Percentiles rank a stretch among this genome's conserved stretches.
Conservation (phyloP, 1,140 invertebrate genomes). For the Prorops nasuta region DNA sequence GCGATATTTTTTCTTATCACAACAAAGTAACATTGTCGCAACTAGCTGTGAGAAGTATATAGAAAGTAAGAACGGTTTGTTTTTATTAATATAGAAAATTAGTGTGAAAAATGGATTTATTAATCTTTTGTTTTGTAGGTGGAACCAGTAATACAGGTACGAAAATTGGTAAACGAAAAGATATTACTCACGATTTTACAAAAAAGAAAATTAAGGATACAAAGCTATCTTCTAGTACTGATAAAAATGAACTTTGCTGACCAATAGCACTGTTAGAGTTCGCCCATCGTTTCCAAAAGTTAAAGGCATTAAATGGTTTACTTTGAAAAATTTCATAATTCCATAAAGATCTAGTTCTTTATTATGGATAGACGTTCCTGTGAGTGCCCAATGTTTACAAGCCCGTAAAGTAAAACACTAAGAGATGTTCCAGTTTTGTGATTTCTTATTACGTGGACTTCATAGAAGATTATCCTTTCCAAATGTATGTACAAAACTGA, state of each 20-base stretch:
- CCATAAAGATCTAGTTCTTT: constrained; percentile 87
- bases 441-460: constrained; percentile 90
- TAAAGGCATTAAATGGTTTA: constrained; percentile 82
- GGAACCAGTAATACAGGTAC: not conserved
- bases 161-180: constrained; percentile 8
- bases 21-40: too few relatives aligned
- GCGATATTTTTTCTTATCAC: too few relatives aligned
- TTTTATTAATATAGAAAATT: not conserved
- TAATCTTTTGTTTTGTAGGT: constrained; percentile 2
- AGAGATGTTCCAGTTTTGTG: constrained; percentile 73
- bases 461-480: constrained; percentile 88
- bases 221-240: too few relatives aligned
- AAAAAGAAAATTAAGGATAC: constrained; percentile 11
- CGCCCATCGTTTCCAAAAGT: constrained; percentile 65
- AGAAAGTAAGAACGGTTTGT: not conserved
- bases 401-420: constrained; percentile 66
- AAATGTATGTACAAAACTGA: constrained; percentile 60
- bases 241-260: too few relatives aligned
- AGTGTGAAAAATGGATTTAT: not conserved
- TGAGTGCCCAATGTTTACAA: constrained; percentile 78
- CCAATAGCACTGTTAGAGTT: constrained; percentile 74
- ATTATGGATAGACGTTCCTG: constrained; percentile 95
- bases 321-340: constrained; percentile 79
- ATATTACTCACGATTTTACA: constrained; percentile 7
- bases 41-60: too few relatives aligned